Percentiles rank a stretch among this genome's conserved stretches.
phyloP scores from a whole-genome alignment of 1,140 invertebrate genomes.

The Nasonia giraulti region DNA sequence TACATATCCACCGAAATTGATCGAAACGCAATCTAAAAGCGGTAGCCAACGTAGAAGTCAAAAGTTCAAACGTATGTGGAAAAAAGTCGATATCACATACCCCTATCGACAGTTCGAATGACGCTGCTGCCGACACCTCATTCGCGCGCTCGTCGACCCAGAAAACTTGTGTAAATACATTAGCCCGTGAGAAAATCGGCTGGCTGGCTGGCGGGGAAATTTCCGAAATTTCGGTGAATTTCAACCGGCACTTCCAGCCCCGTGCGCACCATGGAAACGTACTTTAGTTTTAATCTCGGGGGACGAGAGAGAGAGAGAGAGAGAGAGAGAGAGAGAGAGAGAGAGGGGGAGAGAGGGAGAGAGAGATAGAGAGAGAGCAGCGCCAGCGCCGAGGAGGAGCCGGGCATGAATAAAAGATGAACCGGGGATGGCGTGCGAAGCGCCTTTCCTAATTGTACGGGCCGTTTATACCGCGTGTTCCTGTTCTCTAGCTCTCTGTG shows the following conservation, averaged over 20 bases:
- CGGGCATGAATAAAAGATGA: slow-evolving; percentile 72
- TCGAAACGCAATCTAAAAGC: no score
- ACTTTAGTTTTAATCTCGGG: slow-evolving; percentile 69
- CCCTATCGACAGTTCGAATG: not conserved
- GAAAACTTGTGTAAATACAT: not conserved
- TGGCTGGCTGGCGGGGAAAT: not conserved
- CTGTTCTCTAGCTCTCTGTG: not conserved
- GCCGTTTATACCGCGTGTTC: slow-evolving; percentile 64
- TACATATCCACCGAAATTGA: no score
- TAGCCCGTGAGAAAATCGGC: not conserved
- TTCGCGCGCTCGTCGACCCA: not conserved
- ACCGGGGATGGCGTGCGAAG: slow-evolving; percentile 64
- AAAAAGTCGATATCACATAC: not conserved
- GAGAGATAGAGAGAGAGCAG: slow-evolving; percentile 11
- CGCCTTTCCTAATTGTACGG: slow-evolving; percentile 72
- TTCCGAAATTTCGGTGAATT: slow-evolving; percentile 1
- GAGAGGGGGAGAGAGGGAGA: no score
- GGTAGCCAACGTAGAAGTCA: not conserved
- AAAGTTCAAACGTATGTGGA: not conserved
- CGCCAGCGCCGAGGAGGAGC: not conserved
- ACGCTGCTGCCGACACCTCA: not conserved
- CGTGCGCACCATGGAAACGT: slow-evolving; percentile 37
- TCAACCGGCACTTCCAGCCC: not conserved
- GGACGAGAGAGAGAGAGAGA: slow-evolving; percentile 50
- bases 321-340: no score